Evolutionary conservation across 1,140 invertebrate genomes (phyloP), one percentile per base, ranked within the genome.

Genomic region (Drosophila arizonae): DNA sequence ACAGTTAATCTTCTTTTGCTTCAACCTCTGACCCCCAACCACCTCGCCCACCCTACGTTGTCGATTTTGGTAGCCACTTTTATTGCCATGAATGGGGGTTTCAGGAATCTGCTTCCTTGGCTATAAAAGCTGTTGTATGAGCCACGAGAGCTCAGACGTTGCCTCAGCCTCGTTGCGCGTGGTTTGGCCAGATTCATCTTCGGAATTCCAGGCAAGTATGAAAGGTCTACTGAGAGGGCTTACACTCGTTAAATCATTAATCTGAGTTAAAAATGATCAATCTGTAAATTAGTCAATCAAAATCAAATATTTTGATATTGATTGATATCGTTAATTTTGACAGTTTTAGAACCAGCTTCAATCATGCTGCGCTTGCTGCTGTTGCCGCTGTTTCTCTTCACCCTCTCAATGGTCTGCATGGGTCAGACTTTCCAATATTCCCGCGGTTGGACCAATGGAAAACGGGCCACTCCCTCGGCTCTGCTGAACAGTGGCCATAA

Each of bases 401-500:
- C 80, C 1, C 54, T 90, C 9, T 85, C 79, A 9, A 90, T 90
- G 76, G 80, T 72, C 6, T 91, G 90, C 76, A 77, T 81, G 90
- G 85, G 64, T 15, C 95, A 96, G 91, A 95, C 94, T 0, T 96
- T 95, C 90, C 95, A 95, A 77, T 96, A 96, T 84, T 95, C 94
- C 39, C 91, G 94, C 0, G 95, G 95, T n/a, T 96, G 95, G 95
- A 95, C 94, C 36, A 95, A 95, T 80, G 95, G 95, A 4, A 95
- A 95, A 69, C 82, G 94, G 1, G 91, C 93, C n/a, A 90, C 92
- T 10, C 55, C 46, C n/a, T 46, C 79, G 5, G 36, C 71, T 0
- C 48, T 81, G 4, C 11, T 90, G 24, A 48, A 39, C 56, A 76
- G 67, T 66, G 72, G 48, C 0, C 82, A 87, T 6, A 79, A 50